Evolutionary conservation across 2,888 invertebrate species (phyloP).

Genomic region (Tachina fera): DNA sequence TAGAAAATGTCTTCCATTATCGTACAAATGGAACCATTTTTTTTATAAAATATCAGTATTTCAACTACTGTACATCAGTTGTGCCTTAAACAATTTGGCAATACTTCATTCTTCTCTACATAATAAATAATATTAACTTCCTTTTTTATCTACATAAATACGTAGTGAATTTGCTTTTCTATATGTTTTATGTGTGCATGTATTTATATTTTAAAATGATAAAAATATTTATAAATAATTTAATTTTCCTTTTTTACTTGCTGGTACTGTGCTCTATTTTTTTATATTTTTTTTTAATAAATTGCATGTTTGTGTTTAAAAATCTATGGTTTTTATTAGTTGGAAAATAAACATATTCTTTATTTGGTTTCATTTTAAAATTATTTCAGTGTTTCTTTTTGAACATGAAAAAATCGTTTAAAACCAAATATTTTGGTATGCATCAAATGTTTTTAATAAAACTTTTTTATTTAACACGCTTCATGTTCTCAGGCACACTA

Average conservation of each 20-base stretch:
- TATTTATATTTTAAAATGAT: slow-evolving; percentile 54
- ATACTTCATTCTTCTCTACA: slow-evolving; percentile 27
- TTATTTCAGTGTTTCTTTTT: slow-evolving; percentile 35
- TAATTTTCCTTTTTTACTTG: slow-evolving; percentile 33
- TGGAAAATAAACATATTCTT: slow-evolving; percentile 57
- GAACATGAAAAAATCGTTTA: slow-evolving; percentile 43
- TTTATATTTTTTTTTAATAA: slow-evolving; percentile 6
- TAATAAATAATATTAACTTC: slow-evolving; percentile 56
- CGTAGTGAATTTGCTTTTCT: neutral
- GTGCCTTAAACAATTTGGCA: slow-evolving; percentile 27
- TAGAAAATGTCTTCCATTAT: too few relatives aligned
- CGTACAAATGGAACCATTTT: too few relatives aligned
- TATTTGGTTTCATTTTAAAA: slow-evolving; percentile 43
- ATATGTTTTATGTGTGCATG: slow-evolving; percentile 19
- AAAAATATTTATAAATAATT: slow-evolving; percentile 51
- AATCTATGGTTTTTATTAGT: slow-evolving; percentile 62
- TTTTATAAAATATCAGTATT: neutral
- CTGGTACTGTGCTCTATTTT: slow-evolving; percentile 19
- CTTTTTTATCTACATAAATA: slow-evolving; percentile 42
- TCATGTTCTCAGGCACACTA: slow-evolving; percentile 34
- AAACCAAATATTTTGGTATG: slow-evolving; percentile 59
- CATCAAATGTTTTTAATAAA: slow-evolving; percentile 69
- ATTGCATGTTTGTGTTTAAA: slow-evolving; percentile 53
- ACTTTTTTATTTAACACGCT: slow-evolving; percentile 68
- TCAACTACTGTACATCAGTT: neutral